phyloP scores from a whole-genome alignment of 2,888 invertebrate species.

The Nymphalis c-album region DNA sequence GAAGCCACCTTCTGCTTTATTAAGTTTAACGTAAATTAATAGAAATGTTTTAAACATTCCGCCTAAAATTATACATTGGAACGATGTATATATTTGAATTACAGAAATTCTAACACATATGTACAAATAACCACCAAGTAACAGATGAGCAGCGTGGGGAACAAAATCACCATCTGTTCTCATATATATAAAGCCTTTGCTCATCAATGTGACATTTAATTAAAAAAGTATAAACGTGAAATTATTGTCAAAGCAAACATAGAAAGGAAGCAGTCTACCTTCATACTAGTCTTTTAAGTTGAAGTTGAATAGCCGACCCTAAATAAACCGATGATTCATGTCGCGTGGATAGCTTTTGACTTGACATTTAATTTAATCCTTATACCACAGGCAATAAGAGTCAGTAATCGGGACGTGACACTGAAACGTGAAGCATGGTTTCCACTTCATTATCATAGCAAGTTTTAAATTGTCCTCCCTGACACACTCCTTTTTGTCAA shows the following conservation, averaged over 20 bases:
- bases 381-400: neutral
- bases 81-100: no score
- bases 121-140: no score
- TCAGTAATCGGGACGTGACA: neutral
- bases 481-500: conserved; percentile 18
- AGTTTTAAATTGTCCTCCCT: conserved; percentile 27
- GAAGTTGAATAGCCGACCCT: conserved; percentile 31
- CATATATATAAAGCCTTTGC: neutral
- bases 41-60: no score
- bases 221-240: neutral
- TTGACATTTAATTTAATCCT: conserved; percentile 1
- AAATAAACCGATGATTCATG: conserved; percentile 34
- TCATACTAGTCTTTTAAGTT: conserved; percentile 20
- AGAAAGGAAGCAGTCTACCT: conserved; percentile 24
- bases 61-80: no score
- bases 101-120: no score
- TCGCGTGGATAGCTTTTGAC: neutral
- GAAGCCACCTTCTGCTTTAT: no score
- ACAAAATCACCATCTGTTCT: neutral
- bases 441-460: conserved; percentile 29
- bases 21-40: no score
- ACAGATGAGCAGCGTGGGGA: no score
- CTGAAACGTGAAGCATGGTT: conserved; percentile 10
- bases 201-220: neutral
- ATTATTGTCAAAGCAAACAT: conserved; percentile 1